Evolutionary conservation across 2,113 vertebrate species (phyloP), one percentile per base, ranked within the genome.

Genomic region (Neogobius melanostomus): DNA sequence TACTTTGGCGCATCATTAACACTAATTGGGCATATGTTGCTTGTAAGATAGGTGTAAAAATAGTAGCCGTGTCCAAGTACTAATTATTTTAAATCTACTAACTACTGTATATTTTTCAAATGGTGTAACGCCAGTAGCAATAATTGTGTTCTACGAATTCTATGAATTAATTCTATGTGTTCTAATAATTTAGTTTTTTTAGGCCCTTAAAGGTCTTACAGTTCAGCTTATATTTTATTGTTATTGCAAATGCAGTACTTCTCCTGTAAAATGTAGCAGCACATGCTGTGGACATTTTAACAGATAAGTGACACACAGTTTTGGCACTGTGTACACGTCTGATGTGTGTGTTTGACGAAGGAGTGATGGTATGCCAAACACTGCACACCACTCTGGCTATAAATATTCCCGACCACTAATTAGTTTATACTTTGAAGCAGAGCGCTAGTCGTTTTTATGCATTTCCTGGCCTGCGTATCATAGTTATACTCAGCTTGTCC

Each of bases 281-380:
- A 6, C 17, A 36, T 59, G 21, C 56, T 8, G 56, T 42, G 56
- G 56, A 59, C 21, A 14, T 59, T 59, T 12, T 36, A 75, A 69
- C 82, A 75, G 63, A 50, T 49, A 8, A 69, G 42, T 77, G 76
- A 80, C 56, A 63, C 73, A 78, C 76, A 76, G 45, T 16, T 21
- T 5, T 79, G 65, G 42, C 44, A n/a, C 8, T 11, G 49, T 53
- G 49, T 69, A 14, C 16, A 54, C 56, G 17, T 11, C 64, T 8
- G 9, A 49, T 59, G 54, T 72, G 64, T 52, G 59, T 17, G 44
- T 75, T 71, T 51, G 70, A 68, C 66, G 66, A 68, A 66, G 53
- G 47, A 57, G 72, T 75, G 70, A 44, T 16, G 64, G 53, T 8
- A 17, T 12, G 28, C 68, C 77, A 77, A 72, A 56, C 47, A 54